These are phyloP conservation scores for Melanocharis versteri DNA, from an alignment of 2,113 vertebrate genomes.

Conservation along the genomic window DNA sequence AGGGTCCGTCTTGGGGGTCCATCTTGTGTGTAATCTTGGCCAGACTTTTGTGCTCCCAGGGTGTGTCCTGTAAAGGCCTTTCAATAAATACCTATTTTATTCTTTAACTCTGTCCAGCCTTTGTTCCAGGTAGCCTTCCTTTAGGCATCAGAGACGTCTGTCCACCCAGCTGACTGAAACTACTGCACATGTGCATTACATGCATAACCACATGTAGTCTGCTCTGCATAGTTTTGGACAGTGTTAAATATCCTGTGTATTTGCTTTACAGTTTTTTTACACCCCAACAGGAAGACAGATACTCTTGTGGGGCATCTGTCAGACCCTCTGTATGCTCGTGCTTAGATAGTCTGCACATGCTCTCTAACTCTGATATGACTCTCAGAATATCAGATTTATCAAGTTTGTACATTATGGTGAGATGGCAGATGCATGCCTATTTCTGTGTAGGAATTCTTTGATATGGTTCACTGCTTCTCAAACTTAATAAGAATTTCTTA, in stretches of 20 bases:
- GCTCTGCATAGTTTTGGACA: neutral
- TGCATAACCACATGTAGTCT: neutral
- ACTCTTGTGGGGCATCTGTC: neutral
- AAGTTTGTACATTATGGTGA: neutral
- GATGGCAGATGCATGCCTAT: neutral
- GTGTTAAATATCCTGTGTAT: neutral
- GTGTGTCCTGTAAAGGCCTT: too few species aligned
- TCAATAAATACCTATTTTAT: too few species aligned
- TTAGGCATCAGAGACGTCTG: too few species aligned
- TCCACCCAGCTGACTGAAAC: neutral
- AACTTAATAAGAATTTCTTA: neutral
- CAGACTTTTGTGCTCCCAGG: too few species aligned
- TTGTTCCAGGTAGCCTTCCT: too few species aligned
- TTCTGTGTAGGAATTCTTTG: neutral
- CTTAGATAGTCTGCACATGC: neutral
- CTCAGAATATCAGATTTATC: neutral
- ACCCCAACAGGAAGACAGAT: neutral
- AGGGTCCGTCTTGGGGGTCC: too few species aligned
- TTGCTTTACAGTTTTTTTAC: neutral
- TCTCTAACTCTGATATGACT: neutral
- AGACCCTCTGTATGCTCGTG: neutral
- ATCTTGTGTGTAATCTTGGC: too few species aligned
- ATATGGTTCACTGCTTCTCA: neutral
- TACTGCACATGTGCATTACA: neutral
- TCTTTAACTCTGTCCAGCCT: too few species aligned